A percentile compares a stretch with the other conserved stretches of the same genome.
phyloP scores from a whole-genome alignment of 2,888 invertebrate species.

The Argyresthia goedartella region DNA sequence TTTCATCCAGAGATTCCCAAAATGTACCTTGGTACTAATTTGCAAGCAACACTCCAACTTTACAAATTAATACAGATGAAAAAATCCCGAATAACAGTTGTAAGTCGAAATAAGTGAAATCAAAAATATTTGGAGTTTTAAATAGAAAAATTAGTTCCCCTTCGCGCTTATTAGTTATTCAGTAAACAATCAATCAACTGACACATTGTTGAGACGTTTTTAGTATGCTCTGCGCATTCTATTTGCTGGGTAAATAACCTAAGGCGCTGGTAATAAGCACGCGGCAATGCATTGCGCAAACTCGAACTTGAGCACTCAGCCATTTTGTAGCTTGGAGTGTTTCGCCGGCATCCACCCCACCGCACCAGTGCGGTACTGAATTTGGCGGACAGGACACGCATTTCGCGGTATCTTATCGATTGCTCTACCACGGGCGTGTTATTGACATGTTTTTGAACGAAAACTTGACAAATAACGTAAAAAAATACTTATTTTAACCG shows the following conservation, averaged over 20 bases:
- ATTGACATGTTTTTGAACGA: conserved; percentile 28
- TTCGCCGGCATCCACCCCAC: conserved; percentile 6
- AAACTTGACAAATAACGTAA: conserved; percentile 38
- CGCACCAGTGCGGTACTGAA: too few relatives aligned
- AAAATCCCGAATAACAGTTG: background rate
- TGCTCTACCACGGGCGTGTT: conserved; percentile 7
- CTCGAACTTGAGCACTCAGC: conserved; percentile 26
- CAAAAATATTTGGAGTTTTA: background rate
- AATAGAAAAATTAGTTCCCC: too few relatives aligned
- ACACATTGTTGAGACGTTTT: too few relatives aligned
- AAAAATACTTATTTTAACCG: conserved; percentile 8
- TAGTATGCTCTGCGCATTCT: too few relatives aligned
- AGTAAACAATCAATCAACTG: too few relatives aligned
- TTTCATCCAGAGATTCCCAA: too few relatives aligned
- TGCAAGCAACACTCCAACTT: too few relatives aligned
- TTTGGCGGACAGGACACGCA: too few relatives aligned
- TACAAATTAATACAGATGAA: too few relatives aligned
- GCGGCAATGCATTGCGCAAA: conserved; percentile 34
- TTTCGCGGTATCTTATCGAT: too few relatives aligned
- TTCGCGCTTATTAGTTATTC: too few relatives aligned
- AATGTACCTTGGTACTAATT: too few relatives aligned
- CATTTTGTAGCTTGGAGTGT: conserved; percentile 30
- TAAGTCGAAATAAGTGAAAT: background rate
- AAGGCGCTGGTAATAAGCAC: conserved; percentile 4
- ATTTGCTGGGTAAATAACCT: background rate